These are phyloP conservation scores for Laterallus jamaicensis DNA, from an alignment of 2,113 vertebrate genomes.

Conservation along the genomic window DNA sequence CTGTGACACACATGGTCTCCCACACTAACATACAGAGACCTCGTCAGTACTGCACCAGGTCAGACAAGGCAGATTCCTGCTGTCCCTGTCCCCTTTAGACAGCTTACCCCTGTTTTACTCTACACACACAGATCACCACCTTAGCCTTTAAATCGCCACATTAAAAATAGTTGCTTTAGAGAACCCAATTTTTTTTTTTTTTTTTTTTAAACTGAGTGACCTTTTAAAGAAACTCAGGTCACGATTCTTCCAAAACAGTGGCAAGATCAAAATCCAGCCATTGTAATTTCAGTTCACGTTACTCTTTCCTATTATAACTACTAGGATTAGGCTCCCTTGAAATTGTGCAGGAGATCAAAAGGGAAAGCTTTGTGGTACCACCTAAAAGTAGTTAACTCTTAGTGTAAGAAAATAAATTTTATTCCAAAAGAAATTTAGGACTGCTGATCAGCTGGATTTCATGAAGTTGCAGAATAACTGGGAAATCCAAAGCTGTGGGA, in stretches of 20 bases:
- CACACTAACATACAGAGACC: background rate
- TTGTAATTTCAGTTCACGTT: background rate
- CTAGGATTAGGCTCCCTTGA: background rate
- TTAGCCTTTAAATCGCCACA: background rate
- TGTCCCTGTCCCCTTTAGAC: background rate
- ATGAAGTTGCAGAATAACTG: background rate
- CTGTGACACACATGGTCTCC: background rate
- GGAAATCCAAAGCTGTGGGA: background rate
- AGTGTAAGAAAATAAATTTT: background rate
- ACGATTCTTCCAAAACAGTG: background rate
- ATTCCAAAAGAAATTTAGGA: background rate
- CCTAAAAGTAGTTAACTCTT: background rate
- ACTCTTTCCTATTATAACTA: background rate
- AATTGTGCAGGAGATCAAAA: background rate
- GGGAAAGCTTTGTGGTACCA: background rate
- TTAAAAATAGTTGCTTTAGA: background rate
- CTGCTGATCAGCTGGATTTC: background rate
- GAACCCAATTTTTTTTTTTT: background rate
- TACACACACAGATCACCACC: background rate
- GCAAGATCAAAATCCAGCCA: background rate
- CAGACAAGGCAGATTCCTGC: background rate
- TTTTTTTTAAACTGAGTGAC: background rate
- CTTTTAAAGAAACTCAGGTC: background rate
- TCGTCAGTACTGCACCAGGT: background rate
- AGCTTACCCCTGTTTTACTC: background rate